Conservation (phyloP, 2,797 vertebrate genomes). For the Hybognathus amarus region DNA sequence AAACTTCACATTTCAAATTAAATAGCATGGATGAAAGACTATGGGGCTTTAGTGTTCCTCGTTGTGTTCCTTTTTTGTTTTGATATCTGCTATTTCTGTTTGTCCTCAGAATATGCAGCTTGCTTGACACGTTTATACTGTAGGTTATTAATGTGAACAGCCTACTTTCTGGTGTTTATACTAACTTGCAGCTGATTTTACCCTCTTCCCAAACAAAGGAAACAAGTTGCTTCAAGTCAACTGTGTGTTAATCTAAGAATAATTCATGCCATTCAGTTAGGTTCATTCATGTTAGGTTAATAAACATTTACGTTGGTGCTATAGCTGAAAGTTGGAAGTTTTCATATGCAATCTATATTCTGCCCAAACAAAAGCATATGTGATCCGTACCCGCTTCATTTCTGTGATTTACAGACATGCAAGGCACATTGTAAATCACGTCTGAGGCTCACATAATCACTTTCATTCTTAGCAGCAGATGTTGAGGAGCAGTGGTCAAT, state of each 20-base stretch:
- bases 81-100: neutral
- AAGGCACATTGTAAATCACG: neutral
- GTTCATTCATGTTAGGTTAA: neutral
- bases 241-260: slow-evolving; percentile 19
- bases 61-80: neutral
- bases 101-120: neutral
- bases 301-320: neutral
- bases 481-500: slow-evolving; percentile 3
- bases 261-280: neutral
- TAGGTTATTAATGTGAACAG: neutral
- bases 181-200: neutral
- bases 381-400: neutral
- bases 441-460: slow-evolving; percentile 10
- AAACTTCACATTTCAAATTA: neutral
- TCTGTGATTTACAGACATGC: neutral
- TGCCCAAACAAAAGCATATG: neutral
- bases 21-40: neutral
- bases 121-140: neutral
- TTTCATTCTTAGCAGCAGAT: slow-evolving; percentile 29
- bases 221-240: slow-evolving; percentile 16
- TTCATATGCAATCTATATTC: neutral
- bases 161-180: neutral
- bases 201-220: neutral
- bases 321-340: neutral
- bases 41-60: neutral